Evolutionary conservation across 2,797 vertebrate species (phyloP).

Genomic region (Squalus acanthias): DNA sequence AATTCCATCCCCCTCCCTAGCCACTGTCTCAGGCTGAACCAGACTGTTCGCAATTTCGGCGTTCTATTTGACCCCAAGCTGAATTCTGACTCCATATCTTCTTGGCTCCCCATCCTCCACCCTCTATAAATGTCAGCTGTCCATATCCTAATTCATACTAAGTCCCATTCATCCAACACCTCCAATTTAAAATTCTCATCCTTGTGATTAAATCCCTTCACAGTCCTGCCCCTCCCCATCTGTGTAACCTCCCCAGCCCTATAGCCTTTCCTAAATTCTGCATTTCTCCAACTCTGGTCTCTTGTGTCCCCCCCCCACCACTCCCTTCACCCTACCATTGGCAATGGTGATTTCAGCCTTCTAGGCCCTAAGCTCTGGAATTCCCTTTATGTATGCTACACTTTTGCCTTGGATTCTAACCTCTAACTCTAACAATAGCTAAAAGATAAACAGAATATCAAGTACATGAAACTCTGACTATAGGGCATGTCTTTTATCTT

Average conservation of each 20-base stretch:
- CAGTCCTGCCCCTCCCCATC: too few species aligned
- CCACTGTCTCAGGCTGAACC: neutral
- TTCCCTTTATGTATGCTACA: neutral
- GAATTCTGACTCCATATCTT: neutral
- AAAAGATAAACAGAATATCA: too few species aligned
- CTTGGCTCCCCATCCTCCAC: too few species aligned
- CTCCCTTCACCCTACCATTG: neutral
- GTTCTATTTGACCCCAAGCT: neutral
- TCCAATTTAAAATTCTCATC: too few species aligned
- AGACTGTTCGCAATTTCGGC: neutral
- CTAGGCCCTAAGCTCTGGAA: neutral
- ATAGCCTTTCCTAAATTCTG: neutral
- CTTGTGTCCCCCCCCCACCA: neutral
- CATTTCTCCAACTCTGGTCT: neutral
- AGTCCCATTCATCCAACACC: too few species aligned
- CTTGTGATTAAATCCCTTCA: too few species aligned
- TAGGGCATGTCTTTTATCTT: neutral
- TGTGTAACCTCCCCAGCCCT: neutral
- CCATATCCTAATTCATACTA: too few species aligned
- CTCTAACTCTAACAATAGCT: neutral
- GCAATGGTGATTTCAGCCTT: neutral
- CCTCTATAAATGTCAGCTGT: too few species aligned
- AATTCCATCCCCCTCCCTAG: neutral
- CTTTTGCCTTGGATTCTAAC: neutral
- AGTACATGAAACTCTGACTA: too few species aligned